Conservation (phyloP, 2,113 vertebrate species). For the Myiagra hebetior region DNA sequence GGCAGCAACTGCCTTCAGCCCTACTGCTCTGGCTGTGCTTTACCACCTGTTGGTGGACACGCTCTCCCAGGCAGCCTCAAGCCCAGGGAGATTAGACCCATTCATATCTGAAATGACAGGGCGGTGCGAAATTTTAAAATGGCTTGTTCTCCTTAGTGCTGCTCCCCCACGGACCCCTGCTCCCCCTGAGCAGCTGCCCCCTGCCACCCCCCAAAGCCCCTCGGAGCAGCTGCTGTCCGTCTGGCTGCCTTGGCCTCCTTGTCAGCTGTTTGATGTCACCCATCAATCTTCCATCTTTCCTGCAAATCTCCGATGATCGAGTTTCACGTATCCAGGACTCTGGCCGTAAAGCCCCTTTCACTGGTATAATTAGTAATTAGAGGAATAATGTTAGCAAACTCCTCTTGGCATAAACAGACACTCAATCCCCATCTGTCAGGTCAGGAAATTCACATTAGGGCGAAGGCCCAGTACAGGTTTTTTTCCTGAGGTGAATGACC, state of each 20-base stretch:
- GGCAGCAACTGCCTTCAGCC: constrained; percentile 3
- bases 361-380: constrained; percentile 80
- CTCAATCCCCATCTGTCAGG: constrained; percentile 81
- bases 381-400: constrained; percentile 72
- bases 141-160: not conserved
- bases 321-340: constrained; percentile 73
- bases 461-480: not conserved
- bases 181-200: not conserved
- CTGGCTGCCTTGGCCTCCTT: constrained; percentile 42
- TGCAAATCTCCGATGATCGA: constrained; percentile 77
- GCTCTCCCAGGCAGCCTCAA: not conserved
- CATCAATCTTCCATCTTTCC: constrained; percentile 76
- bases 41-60: constrained; percentile 37
- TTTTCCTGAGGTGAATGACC: constrained; percentile 22
- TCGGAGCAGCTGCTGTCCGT: constrained; percentile 71
- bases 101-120: constrained; percentile 46
- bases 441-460: constrained; percentile 66
- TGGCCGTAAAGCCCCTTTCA: constrained; percentile 64
- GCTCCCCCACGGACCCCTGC: not conserved
- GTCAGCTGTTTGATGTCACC: constrained; percentile 79
- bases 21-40: not conserved
- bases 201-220: not conserved
- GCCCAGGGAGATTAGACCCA: constrained; percentile 31
- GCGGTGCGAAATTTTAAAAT: not conserved
- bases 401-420: constrained; percentile 80